Evolutionary conservation across 2,888 invertebrate genomes (phyloP).

Genomic region (Urechis unicinctus): DNA sequence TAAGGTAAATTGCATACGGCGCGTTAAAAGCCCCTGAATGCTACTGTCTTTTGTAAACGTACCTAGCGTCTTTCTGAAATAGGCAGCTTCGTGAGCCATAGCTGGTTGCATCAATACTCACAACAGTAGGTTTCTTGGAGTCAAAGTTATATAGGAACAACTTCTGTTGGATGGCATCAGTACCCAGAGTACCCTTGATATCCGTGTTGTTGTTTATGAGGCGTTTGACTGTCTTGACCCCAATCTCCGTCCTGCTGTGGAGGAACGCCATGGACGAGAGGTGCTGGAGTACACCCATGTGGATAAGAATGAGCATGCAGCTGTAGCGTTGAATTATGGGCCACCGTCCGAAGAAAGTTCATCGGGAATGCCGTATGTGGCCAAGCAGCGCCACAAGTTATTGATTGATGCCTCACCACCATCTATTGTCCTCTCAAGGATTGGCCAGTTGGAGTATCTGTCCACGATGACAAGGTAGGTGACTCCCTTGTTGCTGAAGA

Average conservation of each 20-base stretch:
- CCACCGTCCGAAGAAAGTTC: conserved; percentile 26
- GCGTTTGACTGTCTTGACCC: no score
- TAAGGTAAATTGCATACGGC: no score
- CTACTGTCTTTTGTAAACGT: no score
- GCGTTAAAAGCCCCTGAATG: no score
- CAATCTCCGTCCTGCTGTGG: conserved; percentile 31
- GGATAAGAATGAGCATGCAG: conserved; percentile 21
- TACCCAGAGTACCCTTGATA: conserved; percentile 23
- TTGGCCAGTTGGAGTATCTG: conserved; percentile 26
- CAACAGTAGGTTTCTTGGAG: no score
- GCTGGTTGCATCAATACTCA: no score
- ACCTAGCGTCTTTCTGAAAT: no score
- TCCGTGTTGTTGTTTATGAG: conserved; percentile 25
- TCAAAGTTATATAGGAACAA: no score
- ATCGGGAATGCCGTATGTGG: no score
- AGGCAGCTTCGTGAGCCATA: no score
- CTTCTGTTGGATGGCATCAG: conserved; percentile 22
- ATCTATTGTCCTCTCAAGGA: conserved; percentile 15
- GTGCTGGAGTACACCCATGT: conserved; percentile 26
- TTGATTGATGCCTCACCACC: conserved; percentile 18
- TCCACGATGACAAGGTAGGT: conserved; percentile 24
- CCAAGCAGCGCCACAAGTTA: conserved; percentile 21
- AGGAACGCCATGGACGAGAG: conserved; percentile 28
- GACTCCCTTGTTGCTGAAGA: conserved; percentile 18
- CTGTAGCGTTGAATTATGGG: conserved; percentile 22